Base-by-base conservation (phyloP, 2,113 vertebrate genomes). In the Thymallus thymallus region DNA sequence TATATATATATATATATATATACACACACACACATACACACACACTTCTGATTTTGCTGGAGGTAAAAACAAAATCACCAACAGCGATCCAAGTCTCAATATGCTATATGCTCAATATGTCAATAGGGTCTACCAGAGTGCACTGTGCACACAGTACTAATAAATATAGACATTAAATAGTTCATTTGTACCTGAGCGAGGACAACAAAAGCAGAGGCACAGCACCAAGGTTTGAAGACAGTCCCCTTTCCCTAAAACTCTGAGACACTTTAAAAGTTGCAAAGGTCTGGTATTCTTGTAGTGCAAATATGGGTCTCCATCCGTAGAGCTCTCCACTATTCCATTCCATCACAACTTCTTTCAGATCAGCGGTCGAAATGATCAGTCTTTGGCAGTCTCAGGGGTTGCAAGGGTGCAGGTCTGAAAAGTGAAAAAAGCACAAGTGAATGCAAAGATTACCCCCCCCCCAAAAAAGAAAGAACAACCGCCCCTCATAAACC, bases 141-240 rank as follows among this genome's bases (percentile, higher is more conserved):
- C 35, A 41, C 35, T 41, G 35, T 41, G 35, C 35, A 41, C 35
- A 41, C 35, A 10, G 35, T 10, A 41, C 10, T 89, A 91, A 89
- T 87, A 93, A 93, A 94, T 94, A 41, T 41, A 94, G 92, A 92
- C 89, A 87, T 95, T 97, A 97, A 96, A 96, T 96, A 96, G 96
- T 92, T 96, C 93, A 94, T 92, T 41, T 93, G 95, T 96, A 95
- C 96, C 96, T 97, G 96, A 98, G 96, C 90, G 89, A 93, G 92
- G 92, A 89, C 82, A 91, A 87, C 90, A 92, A 88, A 96, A 6
- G 94, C 85, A 89, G 88, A 91, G 92, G 91, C 85, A 82, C 88
- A 93, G 94, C 94, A 94, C 95, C 91, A 80, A 84, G 87, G 89
- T 91, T 89, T 90, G 86, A 92, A 86, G 91, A 91, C 90, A 80